Base-by-base conservation (phyloP, 1,140 invertebrate genomes). In the Drosophila orosa region DNA sequence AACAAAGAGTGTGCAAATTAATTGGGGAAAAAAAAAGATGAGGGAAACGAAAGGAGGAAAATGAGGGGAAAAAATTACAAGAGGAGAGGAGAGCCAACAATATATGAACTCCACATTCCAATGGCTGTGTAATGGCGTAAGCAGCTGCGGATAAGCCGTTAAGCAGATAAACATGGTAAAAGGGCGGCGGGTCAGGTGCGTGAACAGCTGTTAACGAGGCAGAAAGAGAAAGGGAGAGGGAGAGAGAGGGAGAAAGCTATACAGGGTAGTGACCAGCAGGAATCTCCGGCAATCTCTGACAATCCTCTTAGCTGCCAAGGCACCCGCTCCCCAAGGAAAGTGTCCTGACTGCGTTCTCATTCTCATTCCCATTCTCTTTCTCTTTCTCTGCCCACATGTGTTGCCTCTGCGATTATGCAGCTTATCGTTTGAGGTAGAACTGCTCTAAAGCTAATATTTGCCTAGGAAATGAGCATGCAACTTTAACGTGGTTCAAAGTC, bases 281-380 rank as follows among this genome's bases (percentile, higher is more conserved):
- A 75, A 67, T 67, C 59, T 44, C 27, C 52, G 9, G 31, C 45
- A 79, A 72, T 78, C 75, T 59, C 58, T 13, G 60, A n/a, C 39
- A 80, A 80, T 80, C 69, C 69, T 57, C 77, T 80, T 74, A 59
- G 61, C 47, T 68, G 40, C 37, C 61, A 47, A 24, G 52, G n/a
- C 22, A 39, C 19, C 19, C 50, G 27, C n/a, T 58, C 33, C 50
- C 40, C 25, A 19, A n/a, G 65, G 27, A 24, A 67, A 25, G n/a
- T 19, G 33, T 31, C 44, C 42, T 31, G 15, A 13, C 29, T 15
- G 31, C 17, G 15, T 4, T 17, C 29, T 35, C 17, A 24, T 58
- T 40, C 12, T n/a, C 7, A 8, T 22, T n/a, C 29, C 19, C 17
- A 10, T 39, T 44, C 13, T 5, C 48, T 10, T 15, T 12, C 19